phyloP scores from a whole-genome alignment of 2,888 invertebrate species.

The Pandemis heparana region DNA sequence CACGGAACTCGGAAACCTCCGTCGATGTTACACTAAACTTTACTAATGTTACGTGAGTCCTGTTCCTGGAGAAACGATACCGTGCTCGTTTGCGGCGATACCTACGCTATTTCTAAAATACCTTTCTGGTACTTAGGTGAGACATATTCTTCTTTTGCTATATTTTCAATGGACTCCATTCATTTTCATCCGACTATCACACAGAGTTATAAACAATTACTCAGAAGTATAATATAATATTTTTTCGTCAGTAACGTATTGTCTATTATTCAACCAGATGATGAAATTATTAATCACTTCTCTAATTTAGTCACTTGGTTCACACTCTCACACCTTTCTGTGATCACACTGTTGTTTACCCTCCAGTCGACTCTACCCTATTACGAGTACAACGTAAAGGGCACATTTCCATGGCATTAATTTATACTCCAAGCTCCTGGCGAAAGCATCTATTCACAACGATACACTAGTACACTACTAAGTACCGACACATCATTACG shows the following conservation, averaged over 20 bases:
- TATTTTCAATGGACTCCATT: no score
- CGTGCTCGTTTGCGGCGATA: not conserved
- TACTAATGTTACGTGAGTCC: not conserved
- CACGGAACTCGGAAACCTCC: not conserved
- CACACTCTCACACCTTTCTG: not conserved
- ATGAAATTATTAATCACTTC: not conserved
- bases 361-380: slow-evolving; percentile 1
- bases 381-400: not conserved
- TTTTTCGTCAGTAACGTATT: no score
- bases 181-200: no score
- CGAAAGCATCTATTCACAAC: not conserved
- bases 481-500: slow-evolving; percentile 2
- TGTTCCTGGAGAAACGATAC: not conserved
- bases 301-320: not conserved
- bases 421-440: not conserved
- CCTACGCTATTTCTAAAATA: no score
- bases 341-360: not conserved
- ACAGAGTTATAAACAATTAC: no score
- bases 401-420: not conserved
- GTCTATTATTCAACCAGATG: not conserved
- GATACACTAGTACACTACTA: not conserved
- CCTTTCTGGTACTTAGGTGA: no score
- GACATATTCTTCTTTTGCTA: no score
- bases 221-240: no score
- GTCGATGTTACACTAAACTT: not conserved